Conservation (phyloP, 1,140 invertebrate genomes). For the Pseudachorutes palmiensis region DNA sequence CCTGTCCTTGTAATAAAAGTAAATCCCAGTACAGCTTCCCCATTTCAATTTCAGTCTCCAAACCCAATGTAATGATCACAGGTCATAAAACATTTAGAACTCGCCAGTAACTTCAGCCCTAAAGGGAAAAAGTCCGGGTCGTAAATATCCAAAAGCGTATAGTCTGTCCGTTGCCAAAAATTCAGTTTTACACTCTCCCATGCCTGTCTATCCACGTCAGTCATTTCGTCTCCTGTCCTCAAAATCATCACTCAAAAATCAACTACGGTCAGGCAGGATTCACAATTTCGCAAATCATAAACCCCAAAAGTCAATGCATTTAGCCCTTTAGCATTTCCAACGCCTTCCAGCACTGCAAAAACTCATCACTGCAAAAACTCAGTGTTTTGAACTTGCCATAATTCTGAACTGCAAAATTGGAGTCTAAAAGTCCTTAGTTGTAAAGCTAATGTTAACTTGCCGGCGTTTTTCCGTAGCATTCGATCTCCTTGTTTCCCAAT, state of each 20-base stretch:
- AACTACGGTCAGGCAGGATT: background rate
- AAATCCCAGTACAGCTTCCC: too few relatives aligned
- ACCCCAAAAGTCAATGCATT: too few relatives aligned
- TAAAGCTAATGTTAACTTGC: background rate
- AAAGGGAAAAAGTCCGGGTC: background rate
- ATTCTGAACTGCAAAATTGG: too few relatives aligned
- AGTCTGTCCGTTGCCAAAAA: background rate
- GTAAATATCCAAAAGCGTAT: background rate
- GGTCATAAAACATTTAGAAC: conserved; percentile 14
- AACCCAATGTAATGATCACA: conserved; percentile 8
- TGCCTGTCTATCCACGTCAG: background rate
- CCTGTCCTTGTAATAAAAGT: too few relatives aligned
- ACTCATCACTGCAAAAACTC: too few relatives aligned
- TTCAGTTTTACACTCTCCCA: background rate
- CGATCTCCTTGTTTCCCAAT: background rate
- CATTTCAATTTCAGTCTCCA: conserved; percentile 1
- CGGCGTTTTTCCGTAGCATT: background rate
- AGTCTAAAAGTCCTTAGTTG: background rate
- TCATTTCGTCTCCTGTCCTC: background rate
- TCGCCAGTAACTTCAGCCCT: background rate
- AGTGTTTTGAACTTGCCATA: too few relatives aligned
- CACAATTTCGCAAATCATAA: background rate
- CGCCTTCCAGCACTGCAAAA: too few relatives aligned
- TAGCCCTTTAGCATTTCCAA: too few relatives aligned
- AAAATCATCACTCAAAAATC: background rate